These are phyloP conservation scores for Campylorhamphus procurvoides DNA, from an alignment of 2,113 vertebrate species.

Conservation along the genomic window DNA sequence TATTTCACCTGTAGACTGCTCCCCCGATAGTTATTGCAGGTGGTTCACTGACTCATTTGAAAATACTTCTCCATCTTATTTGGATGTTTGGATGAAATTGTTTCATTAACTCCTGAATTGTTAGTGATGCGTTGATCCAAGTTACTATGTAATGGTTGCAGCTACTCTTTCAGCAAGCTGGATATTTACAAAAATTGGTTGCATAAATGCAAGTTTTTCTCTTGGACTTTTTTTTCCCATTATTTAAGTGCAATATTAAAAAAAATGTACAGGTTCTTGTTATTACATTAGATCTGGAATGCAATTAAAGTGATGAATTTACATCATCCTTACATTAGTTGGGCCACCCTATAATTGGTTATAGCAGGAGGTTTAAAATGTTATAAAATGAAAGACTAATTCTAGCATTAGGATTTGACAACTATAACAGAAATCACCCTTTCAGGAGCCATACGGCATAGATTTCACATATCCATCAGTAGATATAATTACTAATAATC, in stretches of 20 bases:
- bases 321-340: background rate
- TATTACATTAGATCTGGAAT: background rate
- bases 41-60: background rate
- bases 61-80: background rate
- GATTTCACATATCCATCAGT: background rate
- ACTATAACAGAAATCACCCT: background rate
- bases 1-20: background rate
- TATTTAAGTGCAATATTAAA: background rate
- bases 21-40: background rate
- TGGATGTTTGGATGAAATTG: background rate
- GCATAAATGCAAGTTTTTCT: background rate
- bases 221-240: background rate
- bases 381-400: background rate
- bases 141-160: background rate
- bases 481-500: background rate
- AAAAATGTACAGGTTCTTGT: fast-evolving
- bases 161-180: background rate
- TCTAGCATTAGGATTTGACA: background rate
- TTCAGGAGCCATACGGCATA: background rate
- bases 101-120: background rate
- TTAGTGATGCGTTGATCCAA: background rate
- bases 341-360: background rate
- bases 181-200: background rate
- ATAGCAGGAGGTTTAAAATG: background rate
- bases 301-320: background rate